A percentile compares a stretch with the other conserved stretches of the same genome.
phyloP scores from a whole-genome alignment of 92 coral and sea anemone species.

The Pocillopora meandrina region DNA sequence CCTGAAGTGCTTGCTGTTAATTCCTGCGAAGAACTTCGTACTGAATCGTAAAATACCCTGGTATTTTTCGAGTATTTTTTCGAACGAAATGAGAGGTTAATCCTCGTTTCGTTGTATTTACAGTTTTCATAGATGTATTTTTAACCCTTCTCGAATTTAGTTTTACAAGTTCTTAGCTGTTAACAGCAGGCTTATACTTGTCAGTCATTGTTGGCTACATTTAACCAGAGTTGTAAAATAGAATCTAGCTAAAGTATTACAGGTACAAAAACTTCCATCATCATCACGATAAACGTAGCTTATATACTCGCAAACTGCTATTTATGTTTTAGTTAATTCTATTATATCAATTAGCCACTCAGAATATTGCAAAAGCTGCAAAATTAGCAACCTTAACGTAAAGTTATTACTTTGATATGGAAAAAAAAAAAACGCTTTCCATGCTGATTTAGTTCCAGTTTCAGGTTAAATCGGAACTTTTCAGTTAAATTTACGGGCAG shows the following conservation, averaged over 20 bases:
- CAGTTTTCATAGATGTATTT: no score
- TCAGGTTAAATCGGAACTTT: not conserved
- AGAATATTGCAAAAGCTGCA: constrained; percentile 1
- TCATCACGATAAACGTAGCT: not conserved
- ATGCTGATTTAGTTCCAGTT: not conserved
- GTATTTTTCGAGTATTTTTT: no score
- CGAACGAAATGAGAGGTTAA: no score
- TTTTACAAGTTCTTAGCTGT: not conserved
- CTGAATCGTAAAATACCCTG: not conserved
- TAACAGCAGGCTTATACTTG: not conserved
- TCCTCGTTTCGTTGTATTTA: no score
- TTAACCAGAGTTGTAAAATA: constrained; percentile 3
- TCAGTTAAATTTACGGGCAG: not conserved
- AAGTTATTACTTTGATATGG: not conserved
- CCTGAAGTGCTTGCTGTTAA: not conserved
- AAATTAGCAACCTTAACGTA: not conserved
- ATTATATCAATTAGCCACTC: not conserved
- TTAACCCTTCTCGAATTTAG: no score
- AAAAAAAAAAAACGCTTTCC: not conserved
- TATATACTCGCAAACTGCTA: not conserved
- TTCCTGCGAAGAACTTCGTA: not conserved
- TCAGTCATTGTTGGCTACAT: not conserved
- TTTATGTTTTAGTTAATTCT: not conserved
- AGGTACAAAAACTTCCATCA: not conserved
- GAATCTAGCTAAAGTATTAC: not conserved